Evolutionary conservation across 2,888 invertebrate genomes (phyloP).

Genomic region (Bembecia ichneumoniformis): DNA sequence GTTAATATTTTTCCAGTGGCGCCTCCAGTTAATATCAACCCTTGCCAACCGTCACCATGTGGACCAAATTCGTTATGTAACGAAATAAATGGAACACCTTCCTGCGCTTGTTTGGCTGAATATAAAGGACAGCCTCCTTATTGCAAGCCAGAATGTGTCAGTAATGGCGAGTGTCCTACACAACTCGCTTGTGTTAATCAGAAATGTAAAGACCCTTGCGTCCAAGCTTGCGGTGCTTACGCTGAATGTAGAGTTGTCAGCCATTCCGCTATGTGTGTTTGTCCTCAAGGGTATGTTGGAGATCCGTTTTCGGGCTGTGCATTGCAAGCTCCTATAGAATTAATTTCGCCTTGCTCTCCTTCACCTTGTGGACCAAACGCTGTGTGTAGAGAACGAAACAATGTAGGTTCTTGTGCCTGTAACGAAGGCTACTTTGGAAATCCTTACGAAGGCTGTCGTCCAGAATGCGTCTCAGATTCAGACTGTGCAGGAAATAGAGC

Average conservation of each 20-base stretch:
- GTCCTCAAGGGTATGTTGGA: slow-evolving; percentile 75
- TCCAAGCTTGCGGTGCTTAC: slow-evolving; percentile 78
- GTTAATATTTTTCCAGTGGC: slow-evolving; percentile 27
- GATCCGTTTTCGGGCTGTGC: slow-evolving; percentile 76
- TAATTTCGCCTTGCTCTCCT: slow-evolving; percentile 76
- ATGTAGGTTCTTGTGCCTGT: slow-evolving; percentile 80
- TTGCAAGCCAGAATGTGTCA: slow-evolving; percentile 85
- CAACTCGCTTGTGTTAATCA: slow-evolving; percentile 80
- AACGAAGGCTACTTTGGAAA: slow-evolving; percentile 80
- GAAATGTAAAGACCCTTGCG: slow-evolving; percentile 82
- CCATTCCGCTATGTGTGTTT: slow-evolving; percentile 85
- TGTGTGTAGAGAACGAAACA: slow-evolving; percentile 77
- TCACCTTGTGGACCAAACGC: slow-evolving; percentile 83
- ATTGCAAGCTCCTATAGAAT: slow-evolving; percentile 57
- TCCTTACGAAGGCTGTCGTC: slow-evolving; percentile 83
- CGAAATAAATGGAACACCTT: slow-evolving; percentile 76
- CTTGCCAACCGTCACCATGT: slow-evolving; percentile 85
- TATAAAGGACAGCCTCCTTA: slow-evolving; percentile 82
- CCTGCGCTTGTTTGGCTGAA: slow-evolving; percentile 81
- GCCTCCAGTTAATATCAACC: slow-evolving; percentile 55
- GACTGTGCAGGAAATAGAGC: slow-evolving; percentile 81
- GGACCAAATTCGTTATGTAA: slow-evolving; percentile 84
- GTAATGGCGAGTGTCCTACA: slow-evolving; percentile 81
- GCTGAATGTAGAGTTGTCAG: slow-evolving; percentile 83
- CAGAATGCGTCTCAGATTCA: slow-evolving; percentile 80